Evolutionary conservation across 2,797 vertebrate species (phyloP).

Genomic region (Psittacula derbiana): DNA sequence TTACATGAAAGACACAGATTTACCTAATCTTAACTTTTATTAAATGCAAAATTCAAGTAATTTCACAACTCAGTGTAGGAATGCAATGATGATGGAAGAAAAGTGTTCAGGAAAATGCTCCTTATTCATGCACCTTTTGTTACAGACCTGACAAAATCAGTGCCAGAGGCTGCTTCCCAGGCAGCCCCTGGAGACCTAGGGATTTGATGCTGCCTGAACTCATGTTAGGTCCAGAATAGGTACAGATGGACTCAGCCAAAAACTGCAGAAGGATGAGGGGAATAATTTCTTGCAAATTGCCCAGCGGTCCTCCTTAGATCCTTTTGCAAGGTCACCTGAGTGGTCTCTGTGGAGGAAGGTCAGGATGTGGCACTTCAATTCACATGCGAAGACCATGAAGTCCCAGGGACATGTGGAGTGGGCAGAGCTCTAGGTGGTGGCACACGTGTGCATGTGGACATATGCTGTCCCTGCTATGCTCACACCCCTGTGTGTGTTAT

Average conservation of each 20-base stretch:
- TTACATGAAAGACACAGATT: neutral
- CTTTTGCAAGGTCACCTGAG: neutral
- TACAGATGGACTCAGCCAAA: neutral
- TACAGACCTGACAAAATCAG: neutral
- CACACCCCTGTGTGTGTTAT: fast-evolving
- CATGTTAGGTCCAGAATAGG: fast-evolving
- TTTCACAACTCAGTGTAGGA: neutral
- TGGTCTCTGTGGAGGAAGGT: neutral
- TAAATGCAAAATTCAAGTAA: neutral
- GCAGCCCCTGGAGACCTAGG: neutral
- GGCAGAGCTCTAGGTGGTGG: neutral
- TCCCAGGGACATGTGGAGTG: too few relatives aligned
- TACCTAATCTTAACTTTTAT: neutral
- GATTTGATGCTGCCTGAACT: neutral
- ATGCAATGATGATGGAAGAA: neutral
- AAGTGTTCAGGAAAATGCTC: neutral
- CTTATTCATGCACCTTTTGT: neutral
- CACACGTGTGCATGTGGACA: fast-evolving
- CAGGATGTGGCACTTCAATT: fast-evolving
- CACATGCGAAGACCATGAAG: fast-evolving
- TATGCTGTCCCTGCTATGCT: neutral
- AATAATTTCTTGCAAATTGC: neutral
- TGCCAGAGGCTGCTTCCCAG: neutral
- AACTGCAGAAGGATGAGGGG: neutral
- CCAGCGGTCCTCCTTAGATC: fast-evolving